Evolutionary conservation across 2,888 invertebrate genomes (phyloP), one percentile per base, ranked within the genome.

Genomic region (Mantis religiosa): DNA sequence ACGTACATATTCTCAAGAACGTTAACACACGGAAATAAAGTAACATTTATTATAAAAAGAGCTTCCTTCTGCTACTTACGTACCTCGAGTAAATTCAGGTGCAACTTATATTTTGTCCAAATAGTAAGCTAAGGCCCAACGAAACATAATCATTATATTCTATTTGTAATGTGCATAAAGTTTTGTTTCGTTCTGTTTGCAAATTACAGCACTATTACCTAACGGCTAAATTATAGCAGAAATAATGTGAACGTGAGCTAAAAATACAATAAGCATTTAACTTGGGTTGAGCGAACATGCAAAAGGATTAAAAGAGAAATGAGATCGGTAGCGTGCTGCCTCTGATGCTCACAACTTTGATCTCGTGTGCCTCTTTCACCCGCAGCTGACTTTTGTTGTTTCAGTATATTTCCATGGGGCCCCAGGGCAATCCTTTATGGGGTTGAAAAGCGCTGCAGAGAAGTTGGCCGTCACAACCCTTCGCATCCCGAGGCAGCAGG

Each of bases 351-450:
- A 71, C 83, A 87, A 89, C 89, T 89, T 89, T 89, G 89, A 89
- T 89, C 85, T 89, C 82, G 87, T 81, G 54, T 71, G 54, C 54
- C 28, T 84, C 89, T 84, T 88, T 89, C 89, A 89, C 47, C 84
- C 85, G 27, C 89, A 89, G 82, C 89, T 89, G 89, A 71, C 89
- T 88, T 88, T 54, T 86, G 54, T 71, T 71, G 54, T 71, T 30
- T 84, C 54, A 71, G 54, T 71, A 71, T 71, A 71, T 71, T 71
- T 71, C 54, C 54, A 71, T 71, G 54, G 20, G 54, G 54, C 54
- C 54, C 54, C 20, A 20, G 54, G 54, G 54, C 54, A 71, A 25
- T 9, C 54, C 54, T 71, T 71, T 71, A 71, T 71, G 54, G 54
- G 54, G 54, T 71, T 71, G 54, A 71, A 71, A 71, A 71, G 54